Base-by-base conservation (phyloP, 2,888 invertebrate genomes). In the Lithophane socia region DNA sequence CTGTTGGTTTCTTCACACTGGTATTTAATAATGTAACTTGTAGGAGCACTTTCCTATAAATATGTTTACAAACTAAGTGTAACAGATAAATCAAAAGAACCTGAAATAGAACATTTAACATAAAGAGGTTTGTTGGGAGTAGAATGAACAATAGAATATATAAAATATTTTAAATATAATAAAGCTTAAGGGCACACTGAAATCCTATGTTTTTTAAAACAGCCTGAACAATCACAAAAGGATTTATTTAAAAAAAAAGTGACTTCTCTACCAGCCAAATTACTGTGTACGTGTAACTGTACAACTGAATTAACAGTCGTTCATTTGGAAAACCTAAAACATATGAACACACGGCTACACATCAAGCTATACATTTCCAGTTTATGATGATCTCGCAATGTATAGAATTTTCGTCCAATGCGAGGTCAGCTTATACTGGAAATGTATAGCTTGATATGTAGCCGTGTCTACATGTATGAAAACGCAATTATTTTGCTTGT, bases 1-100 rank as follows among this genome's bases (percentile, higher is more conserved):
- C 67, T 70, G 77, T 60, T 64, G 82, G 67, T 79, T 80, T 80
- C 87, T 84, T 87, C 78, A 65, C 71, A 78, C 42, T 24, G 49
- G 61, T 44, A 61, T 64, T 75, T 54, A 80, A 79, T 56, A 16
- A 37, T 64, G n/a, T 60, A 71, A 65, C 66, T 77, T 77, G 75
- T 73, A 75, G 68, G 7, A 66, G 58, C 82, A 82, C 83, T 85
- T 73, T 29, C 63, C 63, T 85, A 80, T 68, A 64, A 68, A 71
- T 75, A 64, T 66, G 13, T 63, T 71, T 73, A 85, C 54, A 84
- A 67, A 75, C 74, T 75, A 83, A 78, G 52, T 72, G 64, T 56
- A 82, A 77, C 66, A 77, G 66, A n/a, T 71, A 60, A 73, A 80
- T 49, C 64, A 47, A 74, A 42, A 37, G n/a, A 12, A 63, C 77